Evolutionary conservation across 2,797 vertebrate species (phyloP).

Genomic region (Pachyuromys duprasi): DNA sequence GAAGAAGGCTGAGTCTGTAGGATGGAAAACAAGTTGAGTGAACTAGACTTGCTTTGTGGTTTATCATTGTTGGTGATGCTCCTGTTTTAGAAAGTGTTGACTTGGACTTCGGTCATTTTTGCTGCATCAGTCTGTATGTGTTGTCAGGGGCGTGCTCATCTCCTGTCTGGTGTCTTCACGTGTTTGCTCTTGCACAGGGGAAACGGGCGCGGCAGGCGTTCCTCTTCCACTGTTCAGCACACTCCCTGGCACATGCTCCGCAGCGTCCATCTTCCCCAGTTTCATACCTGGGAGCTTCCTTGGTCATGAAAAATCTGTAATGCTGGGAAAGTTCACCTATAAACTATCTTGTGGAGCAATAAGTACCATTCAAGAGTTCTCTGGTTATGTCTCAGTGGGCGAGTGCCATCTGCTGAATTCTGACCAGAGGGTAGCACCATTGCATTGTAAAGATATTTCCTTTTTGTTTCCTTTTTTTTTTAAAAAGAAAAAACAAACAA

Average conservation of each 20-base stretch:
- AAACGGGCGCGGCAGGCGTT: neutral
- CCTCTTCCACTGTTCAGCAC: rapidly evolving
- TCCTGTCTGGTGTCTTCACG: neutral
- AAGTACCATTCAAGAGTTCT: neutral
- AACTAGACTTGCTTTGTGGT: neutral
- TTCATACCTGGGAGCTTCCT: neutral
- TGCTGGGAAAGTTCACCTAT: neutral
- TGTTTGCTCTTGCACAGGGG: neutral
- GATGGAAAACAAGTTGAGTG: neutral
- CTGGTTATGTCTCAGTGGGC: neutral
- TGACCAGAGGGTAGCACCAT: neutral
- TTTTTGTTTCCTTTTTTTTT: neutral
- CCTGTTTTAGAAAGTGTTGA: neutral
- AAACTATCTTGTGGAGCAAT: neutral
- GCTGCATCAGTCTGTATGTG: neutral
- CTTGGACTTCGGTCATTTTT: neutral
- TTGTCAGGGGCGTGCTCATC: neutral
- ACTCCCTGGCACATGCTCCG: neutral
- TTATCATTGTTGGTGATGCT: neutral
- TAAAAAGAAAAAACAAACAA: no score
- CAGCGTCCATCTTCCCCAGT: neutral
- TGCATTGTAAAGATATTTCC: neutral
- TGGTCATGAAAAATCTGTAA: neutral
- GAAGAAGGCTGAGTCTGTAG: neutral
- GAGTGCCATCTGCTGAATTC: neutral